Conservation (phyloP, 2,888 invertebrate genomes). For the Tuberolachnus salignus region DNA sequence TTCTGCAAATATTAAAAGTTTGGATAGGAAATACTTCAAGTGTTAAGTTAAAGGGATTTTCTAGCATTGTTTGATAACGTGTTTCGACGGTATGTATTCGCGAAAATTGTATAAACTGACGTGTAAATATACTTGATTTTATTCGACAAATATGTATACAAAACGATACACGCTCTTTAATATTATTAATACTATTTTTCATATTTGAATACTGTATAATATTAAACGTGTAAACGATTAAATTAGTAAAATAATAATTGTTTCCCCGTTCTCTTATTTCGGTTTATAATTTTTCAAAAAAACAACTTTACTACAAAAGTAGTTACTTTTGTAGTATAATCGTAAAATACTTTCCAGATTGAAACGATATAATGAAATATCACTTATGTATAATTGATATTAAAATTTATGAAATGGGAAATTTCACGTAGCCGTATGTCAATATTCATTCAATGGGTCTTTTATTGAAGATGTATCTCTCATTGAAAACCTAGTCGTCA, state of each 20-base stretch:
- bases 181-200: background rate
- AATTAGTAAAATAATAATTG: no score
- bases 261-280: no score
- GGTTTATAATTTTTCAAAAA: background rate
- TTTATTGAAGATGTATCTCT: no score
- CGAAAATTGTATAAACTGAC: background rate
- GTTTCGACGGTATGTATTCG: background rate
- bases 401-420: no score
- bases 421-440: no score
- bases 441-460: no score
- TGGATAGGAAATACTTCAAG: conserved; percentile 32
- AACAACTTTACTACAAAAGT: background rate
- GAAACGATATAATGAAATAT: background rate
- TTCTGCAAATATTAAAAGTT: background rate
- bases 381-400: no score
- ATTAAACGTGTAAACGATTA: no score
- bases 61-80: conserved; percentile 15
- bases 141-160: no score
- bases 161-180: background rate
- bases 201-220: no score
- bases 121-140: background rate
- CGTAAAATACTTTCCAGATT: conserved; percentile 35
- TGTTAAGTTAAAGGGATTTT: conserved; percentile 29
- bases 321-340: background rate
- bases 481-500: no score